Evolutionary conservation across 2,113 vertebrate species (phyloP), one percentile per base, ranked within the genome.

Genomic region (Boleophthalmus pectinirostris): DNA sequence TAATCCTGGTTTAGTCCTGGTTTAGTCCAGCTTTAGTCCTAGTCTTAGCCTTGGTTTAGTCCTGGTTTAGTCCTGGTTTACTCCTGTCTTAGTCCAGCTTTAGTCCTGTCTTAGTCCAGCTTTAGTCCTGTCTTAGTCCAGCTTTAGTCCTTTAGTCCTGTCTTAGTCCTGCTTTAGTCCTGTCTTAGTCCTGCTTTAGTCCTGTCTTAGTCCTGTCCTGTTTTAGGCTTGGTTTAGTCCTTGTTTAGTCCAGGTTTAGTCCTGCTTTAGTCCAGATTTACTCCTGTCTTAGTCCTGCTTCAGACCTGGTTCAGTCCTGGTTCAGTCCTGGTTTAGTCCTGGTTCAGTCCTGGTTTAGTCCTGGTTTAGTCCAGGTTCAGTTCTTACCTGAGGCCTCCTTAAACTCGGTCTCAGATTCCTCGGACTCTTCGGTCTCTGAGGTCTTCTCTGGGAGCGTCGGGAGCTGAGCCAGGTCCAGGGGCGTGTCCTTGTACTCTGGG

Each of bases 361-460:
- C 29, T 63, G 29, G 8, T 64, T 64, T 1, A 38, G 61, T 64
- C 61, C 33, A 38, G 61, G 29, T 64, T 20, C 2, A 18, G 18
- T 64, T 38, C 65, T 47, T 94, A 99, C 98, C 97, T 86, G 98
- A 98, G 93, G 96, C 98, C 89, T 99, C 98, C 93, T 99, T 99
- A 83, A 96, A 98, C 85, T 99, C 98, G 0, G 97, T 98, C 80
- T 99, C 98, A 0, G 97, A 98, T 90, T 99, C 98, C 0, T 97
- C 99, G 3, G 96, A 96, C 90, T 99, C 98, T 0, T 96, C 98
- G 73, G 97, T 98, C 92, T 99, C 97, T 0, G 96, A 97, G 13
- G 97, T 94, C 89, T 99, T 99, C 92, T 98, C 96, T 0, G 97
- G 97, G 82, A 97, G 94, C 70, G 96, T 96, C 24, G 97, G 97